Conservation (phyloP, 2,797 vertebrate species). For the Adelosebastes latens region DNA sequence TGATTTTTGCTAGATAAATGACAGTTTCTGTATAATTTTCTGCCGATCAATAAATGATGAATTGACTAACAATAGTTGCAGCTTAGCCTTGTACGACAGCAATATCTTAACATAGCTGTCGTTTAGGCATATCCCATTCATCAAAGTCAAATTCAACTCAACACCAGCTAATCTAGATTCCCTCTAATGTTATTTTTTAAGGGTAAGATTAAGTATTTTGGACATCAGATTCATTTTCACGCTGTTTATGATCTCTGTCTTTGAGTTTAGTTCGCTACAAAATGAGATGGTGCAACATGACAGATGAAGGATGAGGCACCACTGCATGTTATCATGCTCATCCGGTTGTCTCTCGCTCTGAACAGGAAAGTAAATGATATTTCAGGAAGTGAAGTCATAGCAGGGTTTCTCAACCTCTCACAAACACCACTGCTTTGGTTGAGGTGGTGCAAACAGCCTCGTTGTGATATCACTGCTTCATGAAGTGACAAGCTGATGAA, state of each 20-base stretch:
- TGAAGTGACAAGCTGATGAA: background rate
- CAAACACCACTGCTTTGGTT: background rate
- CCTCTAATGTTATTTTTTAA: background rate
- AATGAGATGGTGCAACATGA: background rate
- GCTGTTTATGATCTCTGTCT: background rate
- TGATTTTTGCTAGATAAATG: background rate
- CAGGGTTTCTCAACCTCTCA: slow-evolving; percentile 39
- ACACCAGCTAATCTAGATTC: no score
- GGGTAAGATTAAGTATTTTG: background rate
- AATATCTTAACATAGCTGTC: no score
- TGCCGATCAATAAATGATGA: no score
- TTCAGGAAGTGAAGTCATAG: slow-evolving; percentile 70
- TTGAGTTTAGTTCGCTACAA: background rate
- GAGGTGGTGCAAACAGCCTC: background rate
- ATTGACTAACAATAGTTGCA: no score
- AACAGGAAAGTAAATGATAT: slow-evolving; percentile 66
- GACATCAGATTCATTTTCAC: background rate
- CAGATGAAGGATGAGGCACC: background rate
- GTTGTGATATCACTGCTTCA: background rate
- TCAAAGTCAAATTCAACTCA: background rate
- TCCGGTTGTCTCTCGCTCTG: slow-evolving; percentile 25
- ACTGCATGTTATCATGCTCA: slow-evolving; percentile 29
- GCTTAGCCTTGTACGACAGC: no score
- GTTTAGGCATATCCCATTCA: no score
- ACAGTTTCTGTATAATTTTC: no score